Percentiles rank a stretch among this genome's conserved stretches.
These are phyloP conservation scores for Boleophthalmus pectinirostris DNA, from an alignment of 2,113 vertebrate genomes.

Conservation along the genomic window DNA sequence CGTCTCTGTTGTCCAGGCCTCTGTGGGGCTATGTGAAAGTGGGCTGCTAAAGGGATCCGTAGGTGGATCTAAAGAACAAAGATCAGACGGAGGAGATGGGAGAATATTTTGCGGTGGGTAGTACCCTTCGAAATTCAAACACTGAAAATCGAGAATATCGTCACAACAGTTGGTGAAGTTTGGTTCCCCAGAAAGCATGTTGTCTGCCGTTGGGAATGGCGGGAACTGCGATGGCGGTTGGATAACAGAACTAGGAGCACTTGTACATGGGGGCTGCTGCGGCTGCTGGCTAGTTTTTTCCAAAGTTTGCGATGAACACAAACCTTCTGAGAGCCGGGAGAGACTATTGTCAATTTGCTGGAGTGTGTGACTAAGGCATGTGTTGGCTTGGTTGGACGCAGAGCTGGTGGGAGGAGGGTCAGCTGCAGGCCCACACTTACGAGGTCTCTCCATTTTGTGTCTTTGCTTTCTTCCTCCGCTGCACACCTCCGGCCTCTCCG, in stretches of 20 bases:
- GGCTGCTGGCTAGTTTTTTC: conserved; percentile 54
- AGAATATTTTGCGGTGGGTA: conserved; percentile 77
- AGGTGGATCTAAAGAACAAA: conserved; percentile 75
- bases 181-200: conserved; percentile 71
- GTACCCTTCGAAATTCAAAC: conserved; percentile 79
- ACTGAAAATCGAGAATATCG: conserved; percentile 79
- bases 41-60: conserved; percentile 79
- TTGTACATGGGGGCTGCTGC: conserved; percentile 18
- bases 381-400: not conserved
- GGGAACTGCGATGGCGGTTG: conserved; percentile 71
- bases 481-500: conserved; percentile 49
- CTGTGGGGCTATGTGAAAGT: conserved; percentile 77
- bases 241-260: conserved; percentile 56
- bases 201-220: conserved; percentile 64
- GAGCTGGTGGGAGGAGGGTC: conserved; percentile 48
- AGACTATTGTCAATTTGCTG: conserved; percentile 79
- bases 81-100: conserved; percentile 71
- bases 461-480: conserved; percentile 54
- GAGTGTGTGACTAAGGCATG: conserved; percentile 75
- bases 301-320: conserved; percentile 71
- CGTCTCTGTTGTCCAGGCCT: conserved; percentile 76
- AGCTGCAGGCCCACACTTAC: conserved; percentile 40
- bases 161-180: conserved; percentile 78
- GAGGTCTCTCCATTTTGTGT: conserved; percentile 55
- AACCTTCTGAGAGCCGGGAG: conserved; percentile 71